Conservation (phyloP, 2,113 vertebrate genomes). For the Thamnaconus septentrionalis region DNA sequence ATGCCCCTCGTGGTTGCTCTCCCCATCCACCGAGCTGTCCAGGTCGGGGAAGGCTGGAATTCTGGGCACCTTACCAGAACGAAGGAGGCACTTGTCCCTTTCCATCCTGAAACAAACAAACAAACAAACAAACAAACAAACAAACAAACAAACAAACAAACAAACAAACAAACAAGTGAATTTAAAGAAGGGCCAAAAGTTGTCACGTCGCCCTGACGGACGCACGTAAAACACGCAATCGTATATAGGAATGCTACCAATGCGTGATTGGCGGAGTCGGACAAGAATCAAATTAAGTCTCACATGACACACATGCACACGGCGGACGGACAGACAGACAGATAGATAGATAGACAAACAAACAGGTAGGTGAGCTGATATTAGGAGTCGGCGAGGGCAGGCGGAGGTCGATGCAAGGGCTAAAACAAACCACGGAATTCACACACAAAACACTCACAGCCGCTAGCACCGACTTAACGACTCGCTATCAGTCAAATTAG, state of each 20-base stretch:
- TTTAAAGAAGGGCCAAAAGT: neutral
- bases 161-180: too few relatives aligned
- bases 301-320: constrained; percentile 47
- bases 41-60: constrained; percentile 28
- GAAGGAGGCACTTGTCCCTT: constrained; percentile 24
- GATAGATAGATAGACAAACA: neutral
- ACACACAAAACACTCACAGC: neutral
- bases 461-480: neutral
- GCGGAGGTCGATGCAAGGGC: neutral
- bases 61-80: constrained; percentile 35
- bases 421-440: neutral
- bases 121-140: too few relatives aligned
- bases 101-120: constrained; percentile 60
- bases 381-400: neutral
- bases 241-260: neutral
- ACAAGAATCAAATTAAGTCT: constrained; percentile 32
- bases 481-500: constrained; percentile 16
- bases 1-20: constrained; percentile 5
- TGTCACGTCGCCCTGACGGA: neutral
- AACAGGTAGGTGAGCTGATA: neutral
- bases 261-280: constrained; percentile 8
- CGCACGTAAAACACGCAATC: too few relatives aligned
- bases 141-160: too few relatives aligned
- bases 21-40: constrained; percentile 31
- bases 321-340: constrained; percentile 4